Evolutionary conservation across 2,797 vertebrate species (phyloP).

Genomic region (Parauchenoglanis punctatus): DNA sequence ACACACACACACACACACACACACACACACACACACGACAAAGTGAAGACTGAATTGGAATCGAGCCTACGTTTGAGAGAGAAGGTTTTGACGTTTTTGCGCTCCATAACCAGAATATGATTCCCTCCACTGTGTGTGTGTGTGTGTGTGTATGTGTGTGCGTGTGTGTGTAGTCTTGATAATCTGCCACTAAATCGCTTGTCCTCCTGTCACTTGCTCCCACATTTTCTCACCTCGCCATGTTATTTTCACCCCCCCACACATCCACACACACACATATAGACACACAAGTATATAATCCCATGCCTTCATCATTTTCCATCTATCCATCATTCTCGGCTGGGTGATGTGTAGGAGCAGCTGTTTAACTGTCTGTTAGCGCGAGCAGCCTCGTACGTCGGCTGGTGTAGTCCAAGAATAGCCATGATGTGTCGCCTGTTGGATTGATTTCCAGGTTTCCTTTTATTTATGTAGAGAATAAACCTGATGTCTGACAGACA

Average conservation of each 20-base stretch:
- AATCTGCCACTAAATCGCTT: conserved; percentile 49
- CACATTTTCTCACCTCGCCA: conserved; percentile 57
- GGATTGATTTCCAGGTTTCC: neutral
- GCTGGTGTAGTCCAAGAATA: conserved; percentile 23
- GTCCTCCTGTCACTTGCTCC: conserved; percentile 59
- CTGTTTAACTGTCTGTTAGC: conserved; percentile 26
- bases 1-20: conserved; percentile 15
- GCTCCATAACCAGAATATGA: conserved; percentile 18
- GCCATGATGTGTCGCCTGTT: neutral
- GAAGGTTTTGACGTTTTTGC: conserved; percentile 4
- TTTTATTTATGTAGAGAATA: neutral
- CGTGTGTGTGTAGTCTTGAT: conserved; percentile 47
- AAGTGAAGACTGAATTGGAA: conserved; percentile 66
- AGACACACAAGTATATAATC: neutral
- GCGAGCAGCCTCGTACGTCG: neutral
- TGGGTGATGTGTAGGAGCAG: conserved; percentile 36
- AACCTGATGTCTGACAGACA: conserved; percentile 12
- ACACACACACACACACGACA: conserved; percentile 47
- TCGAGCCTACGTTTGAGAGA: conserved; percentile 60
- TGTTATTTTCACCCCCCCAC: conserved; percentile 53
- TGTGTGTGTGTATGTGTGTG: conserved; percentile 60
- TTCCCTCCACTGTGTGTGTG: conserved; percentile 19
- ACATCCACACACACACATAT: neutral
- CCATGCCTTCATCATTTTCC: conserved; percentile 31
- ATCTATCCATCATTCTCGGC: conserved; percentile 38